Evolutionary conservation across 2,888 invertebrate species (phyloP).

Genomic region (Shargacucullia verbasci): DNA sequence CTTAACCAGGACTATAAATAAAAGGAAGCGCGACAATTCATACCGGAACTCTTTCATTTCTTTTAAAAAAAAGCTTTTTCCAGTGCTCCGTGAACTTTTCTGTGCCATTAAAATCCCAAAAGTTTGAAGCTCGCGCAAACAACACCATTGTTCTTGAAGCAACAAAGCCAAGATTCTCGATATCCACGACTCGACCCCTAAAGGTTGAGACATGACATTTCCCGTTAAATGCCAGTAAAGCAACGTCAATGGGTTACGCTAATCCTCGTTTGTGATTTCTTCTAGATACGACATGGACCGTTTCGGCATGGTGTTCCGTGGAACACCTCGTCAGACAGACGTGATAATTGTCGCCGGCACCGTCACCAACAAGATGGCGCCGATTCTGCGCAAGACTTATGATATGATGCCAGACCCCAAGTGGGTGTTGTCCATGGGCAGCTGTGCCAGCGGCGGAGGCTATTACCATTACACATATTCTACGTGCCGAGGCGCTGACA

Average conservation of each 20-base stretch:
- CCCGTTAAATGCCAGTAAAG: conserved; percentile 56
- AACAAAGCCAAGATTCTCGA: conserved; percentile 54
- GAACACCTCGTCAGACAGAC: conserved; percentile 98
- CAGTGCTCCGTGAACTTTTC: conserved; percentile 30
- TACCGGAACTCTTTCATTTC: conserved; percentile 20
- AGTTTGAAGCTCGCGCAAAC: conserved; percentile 29
- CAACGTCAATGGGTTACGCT: conserved; percentile 42
- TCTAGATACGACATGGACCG: conserved; percentile 98
- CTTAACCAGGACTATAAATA: conserved; percentile 10
- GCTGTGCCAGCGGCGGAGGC: conserved; percentile 99
- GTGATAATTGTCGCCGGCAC: conserved; percentile 99
- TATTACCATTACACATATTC: conserved; percentile 99
- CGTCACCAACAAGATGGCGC: conserved; percentile 99
- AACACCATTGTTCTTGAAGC: conserved; percentile 60
- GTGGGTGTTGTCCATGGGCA: conserved; percentile 99
- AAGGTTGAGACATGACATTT: conserved; percentile 65
- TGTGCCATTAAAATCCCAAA: conserved; percentile 19
- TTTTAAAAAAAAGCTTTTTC: conserved; percentile 32
- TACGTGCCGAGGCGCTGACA: conserved; percentile 91
- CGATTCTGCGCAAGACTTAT: conserved; percentile 97
- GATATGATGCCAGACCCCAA: conserved; percentile 99
- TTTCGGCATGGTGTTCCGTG: conserved; percentile 98
- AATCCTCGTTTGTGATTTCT: background rate
- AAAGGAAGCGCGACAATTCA: conserved; percentile 23
- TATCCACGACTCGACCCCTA: conserved; percentile 48